Base-by-base conservation (phyloP, 2,113 vertebrate species). In the Hippolais icterina region DNA sequence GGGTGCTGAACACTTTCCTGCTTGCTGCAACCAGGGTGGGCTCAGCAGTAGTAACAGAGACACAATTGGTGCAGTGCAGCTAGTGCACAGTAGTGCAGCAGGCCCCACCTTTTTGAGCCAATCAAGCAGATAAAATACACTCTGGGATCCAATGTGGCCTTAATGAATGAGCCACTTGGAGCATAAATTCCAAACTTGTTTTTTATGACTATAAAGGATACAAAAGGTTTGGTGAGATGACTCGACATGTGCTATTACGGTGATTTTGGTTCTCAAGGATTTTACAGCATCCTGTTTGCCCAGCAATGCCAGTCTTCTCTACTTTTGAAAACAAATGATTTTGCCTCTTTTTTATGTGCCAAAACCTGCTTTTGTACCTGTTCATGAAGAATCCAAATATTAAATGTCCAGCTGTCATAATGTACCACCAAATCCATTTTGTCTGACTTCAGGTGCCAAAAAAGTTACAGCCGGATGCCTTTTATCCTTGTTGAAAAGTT, bases 231-330 rank as follows among this genome's bases (percentile, higher is more conserved):
- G 35, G 47, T 35, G 49, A 64, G 17, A 25, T 25, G 77, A 35
- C 13, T 35, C 41, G 4, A 3, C 2, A 1, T 22, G 15, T 12
- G 5, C 13, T 35, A 9, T 11, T 7, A 15, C 8, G 9, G 11
- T 17, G 23, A 39, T 44, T 86, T 80, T 52, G 14, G 39, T 33
- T 53, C 63, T 14, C 12, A 28, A 66, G 49, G 31, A 14, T 71
- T 82, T 86, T 24, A 49, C 20, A 57, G 18, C 50, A 52, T 20
- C 42, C 35, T 52, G 12, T 25, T 41, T 56, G 50, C 20, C 22
- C 44, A 74, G 53, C 16, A 90, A 6, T 16, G 23, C 33, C 46
- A 72, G 46, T 12, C 39, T 16, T 44, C 41, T 57, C n/a, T 56
- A 1, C 23, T 77, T 84, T 25, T 33, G 41, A 49, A 90, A 90